Conservation (phyloP, 2,888 invertebrate species). For the Conchocele bisecta region DNA sequence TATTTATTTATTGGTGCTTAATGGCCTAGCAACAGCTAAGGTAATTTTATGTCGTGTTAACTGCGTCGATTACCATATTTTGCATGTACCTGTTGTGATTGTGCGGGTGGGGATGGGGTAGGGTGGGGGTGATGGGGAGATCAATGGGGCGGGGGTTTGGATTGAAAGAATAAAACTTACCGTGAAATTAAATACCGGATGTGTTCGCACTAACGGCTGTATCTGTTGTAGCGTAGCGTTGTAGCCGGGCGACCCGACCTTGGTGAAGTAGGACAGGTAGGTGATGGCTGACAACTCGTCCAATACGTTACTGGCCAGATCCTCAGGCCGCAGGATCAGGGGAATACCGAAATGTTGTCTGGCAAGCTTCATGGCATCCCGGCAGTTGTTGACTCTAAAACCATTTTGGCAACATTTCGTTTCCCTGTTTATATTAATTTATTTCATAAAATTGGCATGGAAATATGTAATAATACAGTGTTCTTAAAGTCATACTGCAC, state of each 20-base stretch:
- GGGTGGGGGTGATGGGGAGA: background rate
- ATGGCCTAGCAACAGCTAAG: no score
- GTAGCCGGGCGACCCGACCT: slow-evolving; percentile 95
- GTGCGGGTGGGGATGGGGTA: no score
- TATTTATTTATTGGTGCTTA: no score
- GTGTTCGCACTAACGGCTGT: slow-evolving; percentile 89
- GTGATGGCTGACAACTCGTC: slow-evolving; percentile 99
- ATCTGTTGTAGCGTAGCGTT: slow-evolving; percentile 96
- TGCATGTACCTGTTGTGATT: background rate
- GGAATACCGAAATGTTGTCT: slow-evolving; percentile 96
- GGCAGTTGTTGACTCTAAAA: slow-evolving; percentile 93
- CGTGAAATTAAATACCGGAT: slow-evolving; percentile 92
- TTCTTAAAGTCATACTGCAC: no score
- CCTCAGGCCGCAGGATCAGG: slow-evolving; percentile 96
- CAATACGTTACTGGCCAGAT: slow-evolving; percentile 95
- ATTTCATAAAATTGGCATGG: no score
- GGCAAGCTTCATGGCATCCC: slow-evolving; percentile 95
- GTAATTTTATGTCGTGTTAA: background rate
- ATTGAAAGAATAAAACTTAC: slow-evolving; percentile 85
- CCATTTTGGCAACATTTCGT: slow-evolving; percentile 24
- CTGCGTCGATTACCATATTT: background rate
- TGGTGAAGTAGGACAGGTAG: slow-evolving; percentile 99
- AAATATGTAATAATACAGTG: background rate
- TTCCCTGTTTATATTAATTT: slow-evolving; percentile 11
- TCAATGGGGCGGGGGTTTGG: background rate